phyloP scores from a whole-genome alignment of 2,888 invertebrate species.

The Charanyca ferruginea region DNA sequence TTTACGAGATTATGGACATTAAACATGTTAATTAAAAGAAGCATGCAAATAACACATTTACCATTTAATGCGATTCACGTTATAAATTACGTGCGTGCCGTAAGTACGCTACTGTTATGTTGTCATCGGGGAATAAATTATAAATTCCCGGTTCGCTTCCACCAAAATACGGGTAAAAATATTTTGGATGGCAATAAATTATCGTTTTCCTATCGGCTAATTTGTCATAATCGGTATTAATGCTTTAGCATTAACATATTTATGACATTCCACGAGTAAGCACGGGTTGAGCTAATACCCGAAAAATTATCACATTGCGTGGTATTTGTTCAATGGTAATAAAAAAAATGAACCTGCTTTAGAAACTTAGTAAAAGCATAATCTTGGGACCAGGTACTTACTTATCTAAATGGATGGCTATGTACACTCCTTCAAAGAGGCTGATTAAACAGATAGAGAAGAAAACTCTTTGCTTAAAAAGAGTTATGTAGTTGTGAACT shows the following conservation, averaged over 20 bases:
- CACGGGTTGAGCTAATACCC: conserved; percentile 37
- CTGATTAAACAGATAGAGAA: conserved; percentile 49
- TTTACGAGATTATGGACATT: conserved; percentile 11
- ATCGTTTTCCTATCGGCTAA: conserved; percentile 51
- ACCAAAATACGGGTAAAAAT: conserved; percentile 50
- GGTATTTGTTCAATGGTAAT: not conserved
- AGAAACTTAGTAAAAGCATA: conserved; percentile 4
- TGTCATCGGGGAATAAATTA: conserved; percentile 58
- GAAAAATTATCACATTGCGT: conserved; percentile 9
- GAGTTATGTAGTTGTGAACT: conserved; percentile 41
- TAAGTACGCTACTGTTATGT: conserved; percentile 41
- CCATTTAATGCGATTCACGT: conserved; percentile 21
- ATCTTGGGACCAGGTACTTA: conserved; percentile 26
- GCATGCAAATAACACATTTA: conserved; percentile 48
- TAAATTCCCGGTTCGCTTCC: conserved; percentile 28
- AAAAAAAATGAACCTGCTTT: not conserved
- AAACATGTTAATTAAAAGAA: conserved; percentile 31
- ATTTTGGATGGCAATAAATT: conserved; percentile 57
- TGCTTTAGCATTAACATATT: conserved; percentile 55
- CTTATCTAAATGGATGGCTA: conserved; percentile 42
- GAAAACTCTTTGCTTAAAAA: conserved; percentile 43
- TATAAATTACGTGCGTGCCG: conserved; percentile 46
- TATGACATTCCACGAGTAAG: conserved; percentile 30
- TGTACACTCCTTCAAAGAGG: conserved; percentile 14
- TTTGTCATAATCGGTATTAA: conserved; percentile 59